phyloP scores from a whole-genome alignment of 1,140 invertebrate species.

The Hycleus phaleratus region DNA sequence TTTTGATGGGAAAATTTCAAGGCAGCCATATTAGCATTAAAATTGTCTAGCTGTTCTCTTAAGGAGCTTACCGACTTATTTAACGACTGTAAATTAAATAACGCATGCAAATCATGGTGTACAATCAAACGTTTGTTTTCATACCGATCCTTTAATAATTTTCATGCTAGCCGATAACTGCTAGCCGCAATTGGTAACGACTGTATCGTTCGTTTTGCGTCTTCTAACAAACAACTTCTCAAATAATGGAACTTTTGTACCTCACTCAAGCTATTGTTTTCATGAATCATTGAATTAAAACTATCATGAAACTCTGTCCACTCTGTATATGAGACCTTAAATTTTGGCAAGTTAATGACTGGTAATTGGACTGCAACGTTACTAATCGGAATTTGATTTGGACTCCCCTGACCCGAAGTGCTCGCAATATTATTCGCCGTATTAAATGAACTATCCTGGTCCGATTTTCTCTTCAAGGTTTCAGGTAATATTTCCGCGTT shows the following conservation, averaged over 20 bases:
- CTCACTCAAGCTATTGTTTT: conserved; percentile 18
- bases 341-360: conserved; percentile 14
- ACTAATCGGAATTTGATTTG: not conserved
- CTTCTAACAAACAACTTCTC: conserved; percentile 23
- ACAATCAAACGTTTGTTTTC: conserved; percentile 33
- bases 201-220: conserved; percentile 28
- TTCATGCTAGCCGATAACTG: conserved; percentile 34
- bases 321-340: conserved; percentile 27
- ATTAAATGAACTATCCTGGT: no score
- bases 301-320: conserved; percentile 27
- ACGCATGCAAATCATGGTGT: conserved; percentile 29
- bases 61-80: conserved; percentile 18
- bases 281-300: conserved; percentile 28
- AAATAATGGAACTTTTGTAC: conserved; percentile 35
- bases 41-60: conserved; percentile 23
- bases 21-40: not conserved
- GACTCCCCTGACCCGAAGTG: no score
- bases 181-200: conserved; percentile 27
- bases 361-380: not conserved
- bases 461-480: no score
- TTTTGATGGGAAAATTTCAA: conserved; percentile 3
- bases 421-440: no score
- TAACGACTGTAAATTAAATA: conserved; percentile 24
- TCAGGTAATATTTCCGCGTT: no score
- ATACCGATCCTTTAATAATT: conserved; percentile 32